Conservation (phyloP, 2,888 invertebrate genomes). For the Pseudanteris insignis region DNA sequence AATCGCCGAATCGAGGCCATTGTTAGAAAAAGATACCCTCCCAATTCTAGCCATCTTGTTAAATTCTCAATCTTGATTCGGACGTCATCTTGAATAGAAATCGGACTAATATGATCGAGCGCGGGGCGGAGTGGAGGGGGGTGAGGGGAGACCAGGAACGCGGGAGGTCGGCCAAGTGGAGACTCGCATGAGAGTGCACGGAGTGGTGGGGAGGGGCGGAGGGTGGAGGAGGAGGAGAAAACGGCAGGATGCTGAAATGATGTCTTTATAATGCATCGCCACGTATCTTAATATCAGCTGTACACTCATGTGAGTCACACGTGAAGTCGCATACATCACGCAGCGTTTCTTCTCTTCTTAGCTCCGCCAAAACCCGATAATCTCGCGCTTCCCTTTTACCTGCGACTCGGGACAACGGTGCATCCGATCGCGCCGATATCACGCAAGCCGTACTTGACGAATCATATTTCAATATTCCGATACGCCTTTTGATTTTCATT, state of each 20-base stretch:
- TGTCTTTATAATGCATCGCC: slow-evolving; percentile 52
- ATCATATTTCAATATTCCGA: too few species aligned
- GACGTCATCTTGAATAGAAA: slow-evolving; percentile 44
- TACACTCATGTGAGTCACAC: slow-evolving; percentile 51
- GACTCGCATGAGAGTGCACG: slow-evolving; percentile 16
- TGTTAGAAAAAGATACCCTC: too few species aligned
- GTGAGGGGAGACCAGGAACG: slow-evolving; percentile 31
- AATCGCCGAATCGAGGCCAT: too few species aligned
- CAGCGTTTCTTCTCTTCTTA: slow-evolving; percentile 36
- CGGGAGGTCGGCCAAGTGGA: slow-evolving; percentile 11
- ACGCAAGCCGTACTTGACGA: too few species aligned
- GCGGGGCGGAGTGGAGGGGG: slow-evolving; percentile 26
- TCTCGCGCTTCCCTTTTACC: slow-evolving; percentile 32
- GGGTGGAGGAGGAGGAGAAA: slow-evolving; percentile 18
- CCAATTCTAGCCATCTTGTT: too few species aligned
- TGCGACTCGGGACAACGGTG: slow-evolving; percentile 20
- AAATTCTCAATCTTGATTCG: slow-evolving; percentile 42
- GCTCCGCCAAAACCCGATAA: slow-evolving; percentile 39
- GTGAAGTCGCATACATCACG: slow-evolving; percentile 57
- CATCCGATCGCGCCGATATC: slow-evolving; percentile 43
- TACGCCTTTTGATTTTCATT: too few species aligned
- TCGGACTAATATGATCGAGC: slow-evolving; percentile 43
- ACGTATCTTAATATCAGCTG: slow-evolving; percentile 47
- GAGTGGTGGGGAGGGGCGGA: slow-evolving; percentile 15
- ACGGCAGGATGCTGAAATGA: slow-evolving; percentile 46